phyloP scores from a whole-genome alignment of 2,113 vertebrate species.

The Atlantisia rogersi region DNA sequence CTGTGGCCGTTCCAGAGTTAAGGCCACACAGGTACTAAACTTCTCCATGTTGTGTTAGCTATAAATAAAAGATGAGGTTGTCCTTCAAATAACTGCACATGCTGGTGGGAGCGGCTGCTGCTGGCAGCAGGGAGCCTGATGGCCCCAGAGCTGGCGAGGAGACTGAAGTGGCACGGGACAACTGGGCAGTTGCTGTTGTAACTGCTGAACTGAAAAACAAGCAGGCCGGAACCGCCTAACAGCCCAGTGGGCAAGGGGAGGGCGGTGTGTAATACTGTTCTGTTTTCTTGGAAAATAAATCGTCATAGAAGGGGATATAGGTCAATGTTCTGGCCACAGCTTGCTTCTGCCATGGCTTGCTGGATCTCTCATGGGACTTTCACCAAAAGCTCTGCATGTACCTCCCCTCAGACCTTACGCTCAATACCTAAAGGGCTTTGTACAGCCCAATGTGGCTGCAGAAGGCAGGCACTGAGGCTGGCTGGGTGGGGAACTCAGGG shows the following conservation, averaged over 20 bases:
- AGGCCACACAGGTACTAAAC: neutral
- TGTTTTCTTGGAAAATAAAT: neutral
- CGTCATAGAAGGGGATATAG: neutral
- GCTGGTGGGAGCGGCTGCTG: neutral
- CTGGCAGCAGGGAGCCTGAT: fast-evolving
- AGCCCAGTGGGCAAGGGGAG: neutral
- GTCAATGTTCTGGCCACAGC: neutral
- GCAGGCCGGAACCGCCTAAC: neutral
- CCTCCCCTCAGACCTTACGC: neutral
- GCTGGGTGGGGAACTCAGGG: neutral
- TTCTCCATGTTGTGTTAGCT: neutral
- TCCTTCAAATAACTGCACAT: neutral
- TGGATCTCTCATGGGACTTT: neutral
- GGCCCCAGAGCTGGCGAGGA: neutral
- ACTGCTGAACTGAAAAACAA: neutral
- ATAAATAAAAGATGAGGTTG: neutral
- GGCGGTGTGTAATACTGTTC: neutral
- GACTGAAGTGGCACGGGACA: neutral
- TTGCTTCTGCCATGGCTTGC: neutral
- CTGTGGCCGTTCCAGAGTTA: neutral
- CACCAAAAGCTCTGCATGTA: neutral
- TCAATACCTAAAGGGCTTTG: fast-evolving
- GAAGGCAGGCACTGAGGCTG: neutral
- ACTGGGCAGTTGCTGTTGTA: neutral
- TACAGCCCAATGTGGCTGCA: neutral